A percentile compares a stretch with the other conserved stretches of the same genome.
These are phyloP conservation scores for Euspilapteryx auroguttella DNA, from an alignment of 2,888 invertebrate genomes.

Conservation along the genomic window DNA sequence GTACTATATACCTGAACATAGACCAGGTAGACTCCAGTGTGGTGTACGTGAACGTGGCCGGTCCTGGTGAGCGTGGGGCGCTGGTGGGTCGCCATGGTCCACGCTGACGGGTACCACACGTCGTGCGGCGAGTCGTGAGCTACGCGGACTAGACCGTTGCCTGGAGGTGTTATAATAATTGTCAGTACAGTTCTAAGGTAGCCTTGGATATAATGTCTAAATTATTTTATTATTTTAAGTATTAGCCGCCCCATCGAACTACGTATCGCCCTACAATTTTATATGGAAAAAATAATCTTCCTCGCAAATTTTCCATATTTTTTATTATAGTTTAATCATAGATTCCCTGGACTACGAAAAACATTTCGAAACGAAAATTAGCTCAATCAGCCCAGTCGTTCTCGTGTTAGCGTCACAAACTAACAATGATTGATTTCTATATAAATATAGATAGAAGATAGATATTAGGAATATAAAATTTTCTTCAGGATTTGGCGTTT, in stretches of 20 bases:
- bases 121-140: constrained; percentile 63
- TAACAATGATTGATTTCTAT: no score
- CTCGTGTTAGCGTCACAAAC: not conserved
- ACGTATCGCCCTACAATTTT: no score
- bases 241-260: no score
- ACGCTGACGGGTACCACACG: constrained; percentile 67
- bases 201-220: no score
- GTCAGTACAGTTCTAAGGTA: no score
- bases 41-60: constrained; percentile 69
- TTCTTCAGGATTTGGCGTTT: no score
- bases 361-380: no score
- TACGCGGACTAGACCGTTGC: constrained; percentile 69
- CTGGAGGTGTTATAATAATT: constrained; percentile 19
- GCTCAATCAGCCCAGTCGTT: no score
- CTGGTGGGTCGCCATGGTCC: constrained; percentile 64
- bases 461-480: no score
- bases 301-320: not conserved
- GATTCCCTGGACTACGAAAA: no score
- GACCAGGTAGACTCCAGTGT: constrained; percentile 73
- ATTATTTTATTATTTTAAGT: no score
- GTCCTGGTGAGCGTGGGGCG: constrained; percentile 62
- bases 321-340: not conserved
- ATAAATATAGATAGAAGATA: not conserved
- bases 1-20: constrained; percentile 79
- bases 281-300: no score